Percentiles rank a stretch among this genome's conserved stretches.
Conservation (phyloP, 2,888 invertebrate species). For the Sarcophaga subvicina region DNA sequence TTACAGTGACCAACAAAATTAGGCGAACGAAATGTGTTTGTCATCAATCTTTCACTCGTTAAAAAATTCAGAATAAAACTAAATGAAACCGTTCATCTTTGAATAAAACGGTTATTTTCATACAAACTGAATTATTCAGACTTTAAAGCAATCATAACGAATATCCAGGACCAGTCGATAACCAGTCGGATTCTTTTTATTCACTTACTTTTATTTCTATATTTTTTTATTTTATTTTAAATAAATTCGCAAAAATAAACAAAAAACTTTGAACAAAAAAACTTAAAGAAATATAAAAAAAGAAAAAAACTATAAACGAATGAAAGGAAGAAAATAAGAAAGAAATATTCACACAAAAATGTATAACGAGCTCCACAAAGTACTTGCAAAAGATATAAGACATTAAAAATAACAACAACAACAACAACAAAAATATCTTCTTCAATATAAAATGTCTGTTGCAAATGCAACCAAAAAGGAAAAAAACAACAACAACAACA, state of each 20-base stretch:
- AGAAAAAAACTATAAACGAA: conserved; percentile 42
- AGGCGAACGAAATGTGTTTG: neutral
- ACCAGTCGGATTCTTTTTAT: neutral
- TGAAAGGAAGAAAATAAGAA: conserved; percentile 63
- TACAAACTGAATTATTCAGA: neutral
- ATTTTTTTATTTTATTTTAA: neutral
- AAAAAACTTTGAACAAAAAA: neutral
- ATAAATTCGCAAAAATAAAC: conserved; percentile 5
- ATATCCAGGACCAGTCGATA: neutral
- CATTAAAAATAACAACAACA: conserved; percentile 44
- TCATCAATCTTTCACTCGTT: neutral
- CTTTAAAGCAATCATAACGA: neutral
- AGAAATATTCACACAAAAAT: conserved; percentile 75
- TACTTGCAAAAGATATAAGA: conserved; percentile 75
- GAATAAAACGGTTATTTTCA: neutral
- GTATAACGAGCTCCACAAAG: conserved; percentile 78
- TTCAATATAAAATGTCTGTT: neutral
- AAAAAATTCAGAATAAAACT: neutral
- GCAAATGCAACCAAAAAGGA: conserved; percentile 59
- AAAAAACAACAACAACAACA: conserved; percentile 72
- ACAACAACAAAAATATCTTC: conserved; percentile 25
- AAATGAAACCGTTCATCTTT: neutral
- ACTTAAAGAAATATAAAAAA: conserved; percentile 42
- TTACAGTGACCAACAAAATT: conserved; percentile 30
- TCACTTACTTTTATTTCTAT: too few relatives aligned